Percentiles rank a stretch among this genome's conserved stretches.
These are phyloP conservation scores for Schlechtendalia chinensis DNA, from an alignment of 1,140 invertebrate species.

Conservation along the genomic window DNA sequence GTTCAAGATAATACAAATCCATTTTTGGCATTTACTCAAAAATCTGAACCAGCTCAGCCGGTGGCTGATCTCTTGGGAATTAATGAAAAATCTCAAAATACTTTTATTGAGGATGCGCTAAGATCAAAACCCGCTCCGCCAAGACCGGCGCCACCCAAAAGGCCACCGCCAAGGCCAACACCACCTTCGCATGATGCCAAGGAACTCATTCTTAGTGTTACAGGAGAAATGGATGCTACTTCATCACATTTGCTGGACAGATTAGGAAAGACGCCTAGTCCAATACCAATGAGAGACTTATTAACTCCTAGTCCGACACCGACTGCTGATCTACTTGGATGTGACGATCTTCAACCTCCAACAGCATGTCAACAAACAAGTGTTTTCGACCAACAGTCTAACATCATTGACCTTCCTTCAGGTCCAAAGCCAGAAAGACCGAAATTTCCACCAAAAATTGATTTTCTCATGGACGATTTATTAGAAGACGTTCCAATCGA, in stretches of 20 bases:
- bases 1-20: slow-evolving; percentile 59
- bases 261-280: slow-evolving; percentile 77
- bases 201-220: slow-evolving; percentile 80
- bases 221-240: slow-evolving; percentile 83
- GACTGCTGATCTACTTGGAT: slow-evolving; percentile 58
- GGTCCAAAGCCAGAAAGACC: slow-evolving; percentile 54
- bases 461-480: slow-evolving; percentile 32
- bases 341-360: slow-evolving; percentile 54
- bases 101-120: slow-evolving; percentile 50
- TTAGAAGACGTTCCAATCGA: slow-evolving; percentile 3
- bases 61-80: slow-evolving; percentile 32
- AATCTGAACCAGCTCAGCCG: slow-evolving; percentile 19
- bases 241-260: slow-evolving; percentile 79
- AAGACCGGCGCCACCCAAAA: slow-evolving; percentile 54
- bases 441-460: slow-evolving; percentile 51
- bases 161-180: slow-evolving; percentile 58
- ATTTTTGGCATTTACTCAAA: slow-evolving; percentile 55
- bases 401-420: slow-evolving; percentile 53
- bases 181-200: slow-evolving; percentile 72
- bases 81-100: slow-evolving; percentile 21
- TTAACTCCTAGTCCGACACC: slow-evolving; percentile 83
- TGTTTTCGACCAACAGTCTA: not conserved
- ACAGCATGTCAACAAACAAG: slow-evolving; percentile 15
- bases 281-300: slow-evolving; percentile 73
- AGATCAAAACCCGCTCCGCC: slow-evolving; percentile 52